Conservation (phyloP, 2,113 vertebrate species). For the Amphilophus citrinellus region DNA sequence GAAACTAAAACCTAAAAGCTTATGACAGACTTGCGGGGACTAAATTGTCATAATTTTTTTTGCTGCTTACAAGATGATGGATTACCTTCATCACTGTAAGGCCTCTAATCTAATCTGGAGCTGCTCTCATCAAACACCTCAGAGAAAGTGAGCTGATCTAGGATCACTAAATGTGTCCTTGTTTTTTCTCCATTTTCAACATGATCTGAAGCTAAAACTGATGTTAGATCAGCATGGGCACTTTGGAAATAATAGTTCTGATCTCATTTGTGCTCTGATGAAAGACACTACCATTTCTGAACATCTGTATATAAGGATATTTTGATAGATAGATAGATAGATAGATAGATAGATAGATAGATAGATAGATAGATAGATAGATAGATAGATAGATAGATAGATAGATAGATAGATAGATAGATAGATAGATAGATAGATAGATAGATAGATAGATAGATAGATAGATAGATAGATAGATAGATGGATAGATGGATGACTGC, state of each 20-base stretch:
- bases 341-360: conserved; percentile 2
- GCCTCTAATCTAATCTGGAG: conserved; percentile 76
- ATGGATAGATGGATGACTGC: conserved; percentile 2
- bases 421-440: conserved; percentile 11
- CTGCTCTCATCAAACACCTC: conserved; percentile 71
- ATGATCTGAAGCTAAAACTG: conserved; percentile 66
- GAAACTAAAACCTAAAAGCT: conserved; percentile 63
- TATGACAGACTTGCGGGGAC: conserved; percentile 67
- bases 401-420: not conserved
- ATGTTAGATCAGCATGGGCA: conserved; percentile 63
- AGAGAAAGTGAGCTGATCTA: conserved; percentile 63
- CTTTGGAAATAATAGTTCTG: conserved; percentile 68
- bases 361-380: conserved; percentile 6
- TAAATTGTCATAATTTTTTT: conserved; percentile 72
- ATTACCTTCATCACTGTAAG: conserved; percentile 73
- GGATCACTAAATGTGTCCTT: conserved; percentile 72
- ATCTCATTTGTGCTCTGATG: conserved; percentile 59
- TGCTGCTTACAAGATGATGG: conserved; percentile 76
- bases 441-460: not conserved
- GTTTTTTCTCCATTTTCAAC: conserved; percentile 61
- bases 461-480: conserved; percentile 17
- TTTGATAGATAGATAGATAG: conserved; percentile 19
- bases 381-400: conserved; percentile 5
- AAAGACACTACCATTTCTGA: conserved; percentile 26
- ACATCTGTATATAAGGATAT: not conserved